phyloP scores from a whole-genome alignment of 2,113 vertebrate species.

The Aix galericulata region DNA sequence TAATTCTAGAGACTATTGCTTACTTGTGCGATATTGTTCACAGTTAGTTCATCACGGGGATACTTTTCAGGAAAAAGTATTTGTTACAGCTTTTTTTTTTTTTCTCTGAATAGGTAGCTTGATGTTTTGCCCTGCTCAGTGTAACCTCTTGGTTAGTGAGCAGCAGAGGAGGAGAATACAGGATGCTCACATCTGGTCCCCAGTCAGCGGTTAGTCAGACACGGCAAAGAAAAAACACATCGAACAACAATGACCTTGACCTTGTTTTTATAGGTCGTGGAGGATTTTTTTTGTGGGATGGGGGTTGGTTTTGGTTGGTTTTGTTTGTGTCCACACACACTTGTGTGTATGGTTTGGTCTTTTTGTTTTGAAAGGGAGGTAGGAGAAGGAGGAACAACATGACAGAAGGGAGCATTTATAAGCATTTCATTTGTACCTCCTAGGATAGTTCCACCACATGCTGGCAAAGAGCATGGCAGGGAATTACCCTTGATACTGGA shows the following conservation, averaged over 20 bases:
- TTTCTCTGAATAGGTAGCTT: background rate
- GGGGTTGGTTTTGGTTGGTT: background rate
- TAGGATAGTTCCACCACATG: background rate
- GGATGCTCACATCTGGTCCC: background rate
- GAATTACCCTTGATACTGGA: background rate
- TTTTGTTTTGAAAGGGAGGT: background rate
- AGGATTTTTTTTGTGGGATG: background rate
- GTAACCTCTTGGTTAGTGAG: background rate
- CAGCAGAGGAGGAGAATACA: background rate
- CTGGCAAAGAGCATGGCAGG: background rate
- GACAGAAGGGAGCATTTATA: background rate
- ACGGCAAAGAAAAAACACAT: background rate
- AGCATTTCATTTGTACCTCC: background rate
- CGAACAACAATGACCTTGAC: too few species aligned
- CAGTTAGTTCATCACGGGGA: rapidly evolving
- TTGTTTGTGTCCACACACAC: background rate
- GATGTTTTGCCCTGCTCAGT: background rate
- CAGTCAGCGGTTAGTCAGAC: background rate
- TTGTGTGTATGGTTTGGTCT: background rate
- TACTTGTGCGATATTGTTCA: rapidly evolving
- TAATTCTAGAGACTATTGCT: rapidly evolving
- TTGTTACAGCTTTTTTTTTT: background rate
- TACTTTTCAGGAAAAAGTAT: background rate
- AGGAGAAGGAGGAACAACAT: background rate
- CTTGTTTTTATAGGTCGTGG: background rate